A percentile compares a stretch with the other conserved stretches of the same genome.
These are phyloP conservation scores for Cataglyphis cursor DNA, from an alignment of 2,888 invertebrate species.

Conservation along the genomic window DNA sequence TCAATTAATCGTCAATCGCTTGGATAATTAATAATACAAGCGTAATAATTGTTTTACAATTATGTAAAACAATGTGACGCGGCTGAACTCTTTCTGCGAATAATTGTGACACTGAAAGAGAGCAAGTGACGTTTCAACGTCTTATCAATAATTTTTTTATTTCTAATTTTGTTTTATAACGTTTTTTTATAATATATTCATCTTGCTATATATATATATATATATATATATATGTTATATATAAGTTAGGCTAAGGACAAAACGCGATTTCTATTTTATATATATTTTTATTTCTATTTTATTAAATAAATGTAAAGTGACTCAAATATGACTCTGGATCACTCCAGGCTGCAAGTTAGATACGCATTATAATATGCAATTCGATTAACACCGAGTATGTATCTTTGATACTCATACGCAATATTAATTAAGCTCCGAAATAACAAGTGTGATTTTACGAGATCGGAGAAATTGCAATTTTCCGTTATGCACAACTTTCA, in stretches of 20 bases:
- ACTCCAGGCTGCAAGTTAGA: neutral
- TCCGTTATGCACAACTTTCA: neutral
- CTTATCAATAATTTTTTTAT: neutral
- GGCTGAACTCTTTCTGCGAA: neutral
- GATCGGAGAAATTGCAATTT: constrained; percentile 20
- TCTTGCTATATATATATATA: too few species aligned
- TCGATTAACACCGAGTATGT: constrained; percentile 11
- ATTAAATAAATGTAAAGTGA: neutral
- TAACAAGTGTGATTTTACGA: constrained; percentile 19
- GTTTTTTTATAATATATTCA: neutral
- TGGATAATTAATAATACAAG: constrained; percentile 4
- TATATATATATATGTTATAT: neutral
- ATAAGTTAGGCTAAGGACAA: neutral
- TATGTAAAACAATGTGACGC: neutral
- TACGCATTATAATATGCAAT: neutral
- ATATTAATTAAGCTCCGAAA: constrained; percentile 34
- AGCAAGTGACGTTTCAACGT: neutral
- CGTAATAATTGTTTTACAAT: neutral
- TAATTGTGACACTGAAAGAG: neutral
- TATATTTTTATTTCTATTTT: constrained; percentile 8
- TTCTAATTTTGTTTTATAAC: neutral
- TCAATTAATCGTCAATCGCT: constrained; percentile 33
- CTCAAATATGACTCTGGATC: neutral
- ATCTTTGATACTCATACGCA: constrained; percentile 4
- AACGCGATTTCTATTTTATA: neutral